Percentiles rank a stretch among this genome's conserved stretches.
Conservation (phyloP, 2,888 invertebrate genomes). For the Xestia xanthographa region DNA sequence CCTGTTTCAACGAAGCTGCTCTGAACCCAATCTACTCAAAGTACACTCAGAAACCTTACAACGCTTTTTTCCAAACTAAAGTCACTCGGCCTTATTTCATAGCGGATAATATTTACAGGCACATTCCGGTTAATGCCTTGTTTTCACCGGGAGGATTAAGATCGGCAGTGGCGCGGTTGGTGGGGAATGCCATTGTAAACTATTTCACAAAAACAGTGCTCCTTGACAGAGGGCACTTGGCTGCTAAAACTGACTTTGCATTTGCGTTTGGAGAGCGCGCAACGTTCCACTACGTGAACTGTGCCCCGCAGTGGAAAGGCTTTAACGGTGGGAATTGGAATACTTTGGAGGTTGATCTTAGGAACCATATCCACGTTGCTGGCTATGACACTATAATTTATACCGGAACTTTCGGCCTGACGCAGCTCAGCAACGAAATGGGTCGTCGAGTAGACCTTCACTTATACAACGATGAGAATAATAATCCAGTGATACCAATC, state of each 20-base stretch:
- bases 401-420: conserved; percentile 91
- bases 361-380: conserved; percentile 79
- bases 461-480: conserved; percentile 80
- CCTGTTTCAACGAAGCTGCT: conserved; percentile 81
- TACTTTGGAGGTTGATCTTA: conserved; percentile 86
- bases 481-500: conserved; percentile 85
- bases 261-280: conserved; percentile 91
- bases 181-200: conserved; percentile 75
- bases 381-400: conserved; percentile 86
- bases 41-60: conserved; percentile 85
- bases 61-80: conserved; percentile 82
- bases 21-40: conserved; percentile 81
- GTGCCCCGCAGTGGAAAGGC: conserved; percentile 92
- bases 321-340: conserved; percentile 92
- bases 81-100: conserved; percentile 83
- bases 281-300: conserved; percentile 92
- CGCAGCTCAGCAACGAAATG: conserved; percentile 86
- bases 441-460: conserved; percentile 81
- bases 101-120: conserved; percentile 75
- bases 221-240: conserved; percentile 91
- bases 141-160: conserved; percentile 81
- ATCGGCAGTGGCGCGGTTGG: conserved; percentile 75
- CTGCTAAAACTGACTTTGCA: conserved; percentile 92
- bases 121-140: conserved; percentile 76
- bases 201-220: conserved; percentile 84